These are phyloP conservation scores for Drosophila ohnishii DNA, from an alignment of 1,140 invertebrate species.

Conservation along the genomic window DNA sequence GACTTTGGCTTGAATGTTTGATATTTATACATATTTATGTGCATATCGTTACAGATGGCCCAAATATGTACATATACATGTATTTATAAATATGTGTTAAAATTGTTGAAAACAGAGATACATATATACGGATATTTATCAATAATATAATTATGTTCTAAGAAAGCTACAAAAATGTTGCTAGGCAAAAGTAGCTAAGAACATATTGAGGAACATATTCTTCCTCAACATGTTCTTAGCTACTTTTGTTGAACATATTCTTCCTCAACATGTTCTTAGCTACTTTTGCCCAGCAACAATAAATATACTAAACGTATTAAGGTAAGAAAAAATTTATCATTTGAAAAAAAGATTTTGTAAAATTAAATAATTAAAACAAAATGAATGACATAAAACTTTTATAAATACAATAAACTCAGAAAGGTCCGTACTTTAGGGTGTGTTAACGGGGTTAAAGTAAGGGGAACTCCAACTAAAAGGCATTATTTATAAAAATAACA, in stretches of 20 bases:
- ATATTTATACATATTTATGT: not conserved
- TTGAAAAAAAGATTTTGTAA: not conserved
- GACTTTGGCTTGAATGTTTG: slow-evolving; percentile 16
- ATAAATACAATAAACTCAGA: not conserved
- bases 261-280: too few species aligned
- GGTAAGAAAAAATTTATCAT: not conserved
- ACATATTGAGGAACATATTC: not conserved
- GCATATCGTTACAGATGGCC: not conserved
- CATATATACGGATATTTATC: not conserved
- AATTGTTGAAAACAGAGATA: not conserved
- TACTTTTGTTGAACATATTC: too few species aligned
- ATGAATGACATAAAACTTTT: not conserved
- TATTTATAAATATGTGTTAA: too few species aligned
- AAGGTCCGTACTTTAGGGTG: not conserved
- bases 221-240: too few species aligned
- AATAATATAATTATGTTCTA: too few species aligned
- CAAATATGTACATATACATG: not conserved
- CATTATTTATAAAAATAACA: not conserved
- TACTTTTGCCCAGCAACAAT: too few species aligned
- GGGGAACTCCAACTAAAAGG: not conserved
- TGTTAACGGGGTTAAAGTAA: not conserved
- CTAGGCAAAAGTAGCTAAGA: not conserved
- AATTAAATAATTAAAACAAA: not conserved
- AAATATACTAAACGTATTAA: too few species aligned
- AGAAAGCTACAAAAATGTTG: not conserved